These are phyloP conservation scores for Trilocha varians DNA, from an alignment of 2,888 invertebrate genomes.

Conservation along the genomic window DNA sequence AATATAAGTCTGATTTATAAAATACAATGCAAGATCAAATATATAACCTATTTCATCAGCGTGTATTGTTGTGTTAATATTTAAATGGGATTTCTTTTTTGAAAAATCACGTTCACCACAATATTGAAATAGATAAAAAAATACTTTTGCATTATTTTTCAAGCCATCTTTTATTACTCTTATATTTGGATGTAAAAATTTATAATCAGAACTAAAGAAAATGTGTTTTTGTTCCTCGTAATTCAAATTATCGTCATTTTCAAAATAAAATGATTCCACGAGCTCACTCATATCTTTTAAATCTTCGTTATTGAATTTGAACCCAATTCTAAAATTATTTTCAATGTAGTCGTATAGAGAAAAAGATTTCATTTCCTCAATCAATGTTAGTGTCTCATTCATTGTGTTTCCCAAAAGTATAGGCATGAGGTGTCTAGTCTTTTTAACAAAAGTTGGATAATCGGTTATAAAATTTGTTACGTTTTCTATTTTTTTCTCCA, in stretches of 20 bases:
- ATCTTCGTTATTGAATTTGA: background rate
- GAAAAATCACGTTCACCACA: background rate
- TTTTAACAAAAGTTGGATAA: conserved; percentile 12
- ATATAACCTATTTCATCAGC: conserved; percentile 2
- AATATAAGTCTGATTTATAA: background rate
- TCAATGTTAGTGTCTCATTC: conserved; percentile 15
- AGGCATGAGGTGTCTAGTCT: conserved; percentile 17
- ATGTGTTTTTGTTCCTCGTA: background rate
- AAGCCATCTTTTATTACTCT: background rate
- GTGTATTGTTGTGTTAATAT: background rate
- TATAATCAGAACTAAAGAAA: background rate
- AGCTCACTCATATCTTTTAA: conserved; percentile 16
- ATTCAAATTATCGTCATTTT: too few relatives aligned
- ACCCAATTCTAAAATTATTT: background rate
- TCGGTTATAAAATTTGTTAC: conserved; percentile 23
- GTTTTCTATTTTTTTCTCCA: conserved; percentile 24
- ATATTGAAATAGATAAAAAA: conserved; percentile 1
- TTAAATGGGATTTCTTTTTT: background rate
- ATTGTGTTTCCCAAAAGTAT: conserved; percentile 25
- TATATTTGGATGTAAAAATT: background rate
- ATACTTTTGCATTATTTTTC: background rate
- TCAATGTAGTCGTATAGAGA: background rate
- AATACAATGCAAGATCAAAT: background rate
- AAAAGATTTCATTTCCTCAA: too few relatives aligned
- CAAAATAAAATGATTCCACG: conserved; percentile 24